phyloP scores from a whole-genome alignment of 2,113 vertebrate genomes.

The Bucco capensis region DNA sequence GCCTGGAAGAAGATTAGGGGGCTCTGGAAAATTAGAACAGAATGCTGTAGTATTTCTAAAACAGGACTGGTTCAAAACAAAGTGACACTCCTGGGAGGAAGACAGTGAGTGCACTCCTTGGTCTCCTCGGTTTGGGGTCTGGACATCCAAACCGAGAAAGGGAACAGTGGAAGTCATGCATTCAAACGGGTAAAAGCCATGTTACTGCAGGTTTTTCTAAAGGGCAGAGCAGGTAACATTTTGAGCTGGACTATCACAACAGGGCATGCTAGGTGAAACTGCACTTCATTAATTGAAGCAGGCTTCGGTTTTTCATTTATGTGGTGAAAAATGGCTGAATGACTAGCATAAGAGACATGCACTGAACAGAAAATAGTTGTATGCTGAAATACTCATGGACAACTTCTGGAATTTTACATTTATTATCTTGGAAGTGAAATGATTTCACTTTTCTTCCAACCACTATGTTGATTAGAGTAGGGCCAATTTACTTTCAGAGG shows the following conservation, averaged over 20 bases:
- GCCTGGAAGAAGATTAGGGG: conserved; percentile 89
- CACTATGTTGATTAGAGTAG: conserved; percentile 44
- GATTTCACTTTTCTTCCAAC: conserved; percentile 54
- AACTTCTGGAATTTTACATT: not conserved
- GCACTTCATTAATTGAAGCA: conserved; percentile 57
- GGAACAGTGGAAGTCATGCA: not conserved
- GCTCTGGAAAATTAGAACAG: conserved; percentile 89
- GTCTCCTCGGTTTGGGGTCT: not conserved
- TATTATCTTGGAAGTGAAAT: not conserved
- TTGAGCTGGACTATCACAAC: conserved; percentile 42
- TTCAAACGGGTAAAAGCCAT: not conserved
- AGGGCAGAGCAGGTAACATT: not conserved
- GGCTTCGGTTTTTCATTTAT: not conserved
- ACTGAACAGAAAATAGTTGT: not conserved
- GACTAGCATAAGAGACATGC: rapidly evolving
- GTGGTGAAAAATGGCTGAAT: not conserved
- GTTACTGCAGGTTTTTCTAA: not conserved
- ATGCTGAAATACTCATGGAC: not conserved
- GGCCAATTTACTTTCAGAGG: conserved; percentile 63
- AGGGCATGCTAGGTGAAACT: conserved; percentile 45
- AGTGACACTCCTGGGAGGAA: not conserved
- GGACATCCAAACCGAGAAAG: not conserved
- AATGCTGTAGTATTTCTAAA: conserved; percentile 66
- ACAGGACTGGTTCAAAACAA: conserved; percentile 41
- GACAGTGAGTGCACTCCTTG: rapidly evolving